A percentile compares a stretch with the other conserved stretches of the same genome.
Conservation (phyloP, 2,113 vertebrate species). For the Peromyscus leucopus region DNA sequence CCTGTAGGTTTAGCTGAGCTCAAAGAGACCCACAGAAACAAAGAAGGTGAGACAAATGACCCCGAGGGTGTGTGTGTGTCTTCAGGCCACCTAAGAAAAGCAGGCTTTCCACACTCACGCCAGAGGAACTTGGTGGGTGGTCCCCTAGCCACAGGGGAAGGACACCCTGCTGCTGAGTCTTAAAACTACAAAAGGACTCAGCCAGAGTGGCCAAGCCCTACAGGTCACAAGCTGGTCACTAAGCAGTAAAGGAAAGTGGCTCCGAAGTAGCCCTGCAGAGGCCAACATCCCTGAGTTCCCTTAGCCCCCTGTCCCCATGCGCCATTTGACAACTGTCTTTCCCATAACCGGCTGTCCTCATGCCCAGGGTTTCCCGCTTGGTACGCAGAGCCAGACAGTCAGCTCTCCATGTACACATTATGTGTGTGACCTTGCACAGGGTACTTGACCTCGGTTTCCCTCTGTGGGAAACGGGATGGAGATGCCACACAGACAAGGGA, state of each 20-base stretch:
- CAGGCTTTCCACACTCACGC: background rate
- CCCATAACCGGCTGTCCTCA: background rate
- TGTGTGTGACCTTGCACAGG: background rate
- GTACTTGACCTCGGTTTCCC: background rate
- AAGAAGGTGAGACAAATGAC: constrained; percentile 32
- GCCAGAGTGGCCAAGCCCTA: background rate
- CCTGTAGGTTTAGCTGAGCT: background rate
- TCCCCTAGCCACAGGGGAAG: background rate
- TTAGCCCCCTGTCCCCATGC: background rate
- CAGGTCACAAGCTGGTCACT: background rate
- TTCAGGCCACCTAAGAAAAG: constrained; percentile 37
- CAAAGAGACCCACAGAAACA: background rate
- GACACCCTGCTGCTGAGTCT: background rate
- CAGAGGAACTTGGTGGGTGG: constrained; percentile 48
- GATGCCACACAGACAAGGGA: rapidly evolving
- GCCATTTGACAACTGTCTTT: background rate
- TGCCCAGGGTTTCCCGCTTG: background rate
- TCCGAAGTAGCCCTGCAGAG: background rate
- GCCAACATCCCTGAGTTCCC: background rate
- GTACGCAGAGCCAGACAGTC: background rate
- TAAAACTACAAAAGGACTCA: constrained; percentile 35
- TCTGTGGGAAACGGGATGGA: background rate
- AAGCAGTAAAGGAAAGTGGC: background rate
- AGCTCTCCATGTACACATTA: background rate
- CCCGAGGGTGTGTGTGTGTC: background rate